These are phyloP conservation scores for Tetraodon nigroviridis DNA, from an alignment of 2,113 vertebrate genomes.

Conservation along the genomic window DNA sequence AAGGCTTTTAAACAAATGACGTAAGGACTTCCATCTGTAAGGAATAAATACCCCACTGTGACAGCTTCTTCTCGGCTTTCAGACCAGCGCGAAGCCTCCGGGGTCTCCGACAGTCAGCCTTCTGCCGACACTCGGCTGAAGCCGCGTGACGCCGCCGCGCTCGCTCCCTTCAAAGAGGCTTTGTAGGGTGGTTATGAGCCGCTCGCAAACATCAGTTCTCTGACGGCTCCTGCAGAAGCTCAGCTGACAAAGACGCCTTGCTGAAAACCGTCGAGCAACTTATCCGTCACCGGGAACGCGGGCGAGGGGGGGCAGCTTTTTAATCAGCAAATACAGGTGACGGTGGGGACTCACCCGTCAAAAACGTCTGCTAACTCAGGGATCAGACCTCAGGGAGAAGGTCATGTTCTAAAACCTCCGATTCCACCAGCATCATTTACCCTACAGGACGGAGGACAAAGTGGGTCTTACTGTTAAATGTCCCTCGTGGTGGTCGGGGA, in stretches of 20 bases:
- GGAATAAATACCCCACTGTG: constrained; percentile 28
- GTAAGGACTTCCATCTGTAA: constrained; percentile 29
- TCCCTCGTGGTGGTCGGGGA: constrained; percentile 97
- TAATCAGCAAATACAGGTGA: too few relatives aligned
- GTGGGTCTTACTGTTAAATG: constrained; percentile 88
- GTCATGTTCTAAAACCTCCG: too few relatives aligned
- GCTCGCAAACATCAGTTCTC: neutral
- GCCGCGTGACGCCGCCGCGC: constrained; percentile 11
- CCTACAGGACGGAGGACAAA: neutral
- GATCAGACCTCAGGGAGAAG: too few relatives aligned
- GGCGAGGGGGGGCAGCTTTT: neutral
- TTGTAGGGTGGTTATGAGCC: constrained; percentile 31
- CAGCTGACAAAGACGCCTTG: constrained; percentile 43
- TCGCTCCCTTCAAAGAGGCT: constrained; percentile 37
- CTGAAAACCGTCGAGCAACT: constrained; percentile 44
- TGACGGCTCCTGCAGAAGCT: constrained; percentile 36
- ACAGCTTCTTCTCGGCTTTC: constrained; percentile 7
- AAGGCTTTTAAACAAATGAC: constrained; percentile 57
- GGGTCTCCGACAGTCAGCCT: constrained; percentile 1
- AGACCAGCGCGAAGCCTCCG: constrained; percentile 3
- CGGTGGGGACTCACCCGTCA: too few relatives aligned
- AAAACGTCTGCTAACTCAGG: too few relatives aligned
- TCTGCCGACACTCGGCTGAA: constrained; percentile 13
- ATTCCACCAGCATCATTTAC: neutral
- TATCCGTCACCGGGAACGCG: constrained; percentile 31